phyloP scores from a whole-genome alignment of 2,888 invertebrate genomes.

The Nephrotoma appendiculata region DNA sequence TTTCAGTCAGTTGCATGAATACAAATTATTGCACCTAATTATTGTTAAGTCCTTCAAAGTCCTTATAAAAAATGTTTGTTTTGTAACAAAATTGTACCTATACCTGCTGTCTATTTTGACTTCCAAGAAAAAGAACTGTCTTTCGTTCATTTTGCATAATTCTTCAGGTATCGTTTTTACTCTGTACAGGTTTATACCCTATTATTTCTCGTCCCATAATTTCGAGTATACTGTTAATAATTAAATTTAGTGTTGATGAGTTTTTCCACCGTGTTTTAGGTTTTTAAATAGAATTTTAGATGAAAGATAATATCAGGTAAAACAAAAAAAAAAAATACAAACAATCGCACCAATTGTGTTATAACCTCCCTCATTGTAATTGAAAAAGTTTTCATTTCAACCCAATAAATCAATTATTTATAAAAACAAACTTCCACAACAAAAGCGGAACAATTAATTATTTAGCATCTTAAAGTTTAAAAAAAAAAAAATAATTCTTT shows the following conservation, averaged over 20 bases:
- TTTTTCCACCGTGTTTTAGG: not conserved
- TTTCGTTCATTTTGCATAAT: not conserved
- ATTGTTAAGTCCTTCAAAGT: not conserved
- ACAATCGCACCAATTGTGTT: not conserved
- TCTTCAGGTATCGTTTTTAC: not conserved
- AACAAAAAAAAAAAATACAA: not conserved
- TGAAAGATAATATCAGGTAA: not conserved
- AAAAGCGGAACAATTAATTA: not conserved
- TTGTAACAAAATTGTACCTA: not conserved
- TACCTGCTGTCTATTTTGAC: not conserved
- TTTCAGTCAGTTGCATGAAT: not conserved
- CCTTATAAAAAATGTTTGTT: not conserved
- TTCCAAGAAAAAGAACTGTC: not conserved
- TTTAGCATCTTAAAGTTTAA: not conserved
- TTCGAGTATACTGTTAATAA: not conserved
- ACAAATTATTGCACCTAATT: not conserved
- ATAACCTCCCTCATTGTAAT: not conserved
- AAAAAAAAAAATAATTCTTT: not conserved
- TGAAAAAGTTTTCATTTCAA: not conserved
- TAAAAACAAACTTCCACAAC: not conserved
- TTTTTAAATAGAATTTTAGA: not conserved
- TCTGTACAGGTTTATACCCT: not conserved
- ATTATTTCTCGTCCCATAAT: not conserved
- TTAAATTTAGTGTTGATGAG: not conserved
- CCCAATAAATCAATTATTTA: not conserved